Conservation (phyloP, 2,888 invertebrate species). For the Willowsia nigromaculata region DNA sequence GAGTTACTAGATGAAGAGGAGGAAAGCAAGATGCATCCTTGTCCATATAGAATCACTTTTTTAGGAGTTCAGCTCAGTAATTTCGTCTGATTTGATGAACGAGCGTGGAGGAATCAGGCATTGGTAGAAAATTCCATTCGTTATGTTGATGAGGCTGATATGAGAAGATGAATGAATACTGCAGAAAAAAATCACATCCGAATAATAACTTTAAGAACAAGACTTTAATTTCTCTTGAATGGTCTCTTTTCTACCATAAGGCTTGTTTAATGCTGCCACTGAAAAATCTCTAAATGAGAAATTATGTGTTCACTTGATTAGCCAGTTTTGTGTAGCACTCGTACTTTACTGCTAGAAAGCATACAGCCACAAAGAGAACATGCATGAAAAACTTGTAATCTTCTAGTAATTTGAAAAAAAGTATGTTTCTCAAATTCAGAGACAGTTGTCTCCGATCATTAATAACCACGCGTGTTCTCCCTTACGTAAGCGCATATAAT, state of each 20-base stretch:
- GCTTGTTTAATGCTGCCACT: constrained; percentile 22
- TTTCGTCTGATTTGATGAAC: constrained; percentile 1
- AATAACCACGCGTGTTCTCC: constrained; percentile 27
- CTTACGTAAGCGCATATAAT: not conserved
- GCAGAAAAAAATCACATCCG: not conserved
- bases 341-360: not conserved
- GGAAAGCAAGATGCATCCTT: not conserved
- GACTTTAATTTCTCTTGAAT: not conserved
- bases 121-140: not conserved
- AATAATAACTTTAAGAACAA: constrained; percentile 4
- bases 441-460: constrained; percentile 56
- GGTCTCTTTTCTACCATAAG: not conserved
- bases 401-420: not conserved
- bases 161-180: not conserved
- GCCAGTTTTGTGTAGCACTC: not conserved
- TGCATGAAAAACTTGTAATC: not conserved
- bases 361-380: not conserved
- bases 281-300: constrained; percentile 50
- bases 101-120: not conserved
- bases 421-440: constrained; percentile 14
- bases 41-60: not conserved
- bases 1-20: not conserved
- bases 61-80: not conserved
- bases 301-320: constrained; percentile 58
- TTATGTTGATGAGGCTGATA: not conserved